Base-by-base conservation (phyloP, 2,797 vertebrate genomes). In the Tapera naevia region DNA sequence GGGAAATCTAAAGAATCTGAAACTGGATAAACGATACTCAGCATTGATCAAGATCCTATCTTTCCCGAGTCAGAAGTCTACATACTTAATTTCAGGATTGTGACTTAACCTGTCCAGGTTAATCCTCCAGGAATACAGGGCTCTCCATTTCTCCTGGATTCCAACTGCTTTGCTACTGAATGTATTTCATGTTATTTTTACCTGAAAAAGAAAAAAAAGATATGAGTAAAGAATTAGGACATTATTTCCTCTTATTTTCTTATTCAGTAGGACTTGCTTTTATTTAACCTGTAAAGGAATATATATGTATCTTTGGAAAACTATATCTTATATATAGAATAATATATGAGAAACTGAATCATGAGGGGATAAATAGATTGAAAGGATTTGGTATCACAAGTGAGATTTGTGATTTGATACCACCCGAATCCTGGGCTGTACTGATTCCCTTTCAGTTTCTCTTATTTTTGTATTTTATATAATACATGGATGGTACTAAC, bases 371-470 rank as follows among this genome's bases (percentile, higher is more conserved):
- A 97, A 94, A 95, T 94, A 89, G 89, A 90, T 96, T 87, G 61
- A 54, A 94, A 93, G 94, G 95, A 88, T 95, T 86, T 95, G 94
- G 96, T 96, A 72, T 96, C 94, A 60, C 62, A 65, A 91, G 82
- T 80, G 94, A 92, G 73, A 64, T 88, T 79, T 72, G 87, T 86
- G 80, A 95, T 88, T 74, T 91, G 91, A 94, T 96, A 94, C 80
- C 45, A 86, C 56, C 27, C 67, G 89, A 96, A 97, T 96, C 94
- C 94, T 95, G 90, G 89, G 92, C 95, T 97, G 96, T 97, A 92
- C 76, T 96, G 48, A 89, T 93, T 96, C 97, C 96, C 94, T 96
- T 94, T 93, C 95, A 88, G 94, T 97, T 97, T 97, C 94, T 93
- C 87, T 94, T 85, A 95, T 94, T 96, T 95, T 91, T 88, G 73